A percentile compares a stretch with the other conserved stretches of the same genome.
Conservation (phyloP, 2,797 vertebrate species). For the Pelochelys cantorii region DNA sequence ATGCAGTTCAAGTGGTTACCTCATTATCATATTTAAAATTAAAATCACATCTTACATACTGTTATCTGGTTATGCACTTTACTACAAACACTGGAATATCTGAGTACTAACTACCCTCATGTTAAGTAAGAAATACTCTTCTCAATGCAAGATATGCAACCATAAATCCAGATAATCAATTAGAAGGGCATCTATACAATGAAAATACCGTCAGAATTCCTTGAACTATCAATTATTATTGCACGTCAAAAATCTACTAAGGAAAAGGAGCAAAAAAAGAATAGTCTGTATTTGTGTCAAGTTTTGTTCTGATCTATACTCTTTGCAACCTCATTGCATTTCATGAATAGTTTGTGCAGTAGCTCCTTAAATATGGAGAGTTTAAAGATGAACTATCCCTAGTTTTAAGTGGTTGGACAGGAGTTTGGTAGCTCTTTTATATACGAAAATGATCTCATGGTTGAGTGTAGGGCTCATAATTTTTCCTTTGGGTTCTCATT, state of each 20-base stretch:
- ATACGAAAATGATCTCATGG: conserved; percentile 67
- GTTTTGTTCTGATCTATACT: neutral
- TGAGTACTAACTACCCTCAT: neutral
- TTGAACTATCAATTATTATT: neutral
- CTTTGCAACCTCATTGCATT: neutral
- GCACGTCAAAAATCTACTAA: neutral
- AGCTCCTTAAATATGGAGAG: conserved; percentile 18
- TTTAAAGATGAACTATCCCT: conserved; percentile 56
- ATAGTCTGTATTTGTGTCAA: neutral
- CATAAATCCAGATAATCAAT: neutral
- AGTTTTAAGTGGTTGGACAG: conserved; percentile 59
- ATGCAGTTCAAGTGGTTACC: conserved; percentile 41
- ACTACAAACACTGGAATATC: conserved; percentile 47
- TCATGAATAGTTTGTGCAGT: conserved; percentile 2
- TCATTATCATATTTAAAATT: conserved; percentile 58
- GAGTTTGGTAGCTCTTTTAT: conserved; percentile 67
- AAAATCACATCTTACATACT: conserved; percentile 60
- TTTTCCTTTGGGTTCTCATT: conserved; percentile 70
- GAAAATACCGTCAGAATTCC: neutral
- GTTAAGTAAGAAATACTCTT: neutral
- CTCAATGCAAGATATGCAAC: neutral
- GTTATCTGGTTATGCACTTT: conserved; percentile 54
- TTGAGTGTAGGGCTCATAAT: conserved; percentile 63
- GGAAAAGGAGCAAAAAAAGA: neutral
- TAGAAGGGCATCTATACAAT: neutral